Evolutionary conservation across 1,140 invertebrate genomes (phyloP), one percentile per base, ranked within the genome.

Genomic region (Berghia stephanieae): DNA sequence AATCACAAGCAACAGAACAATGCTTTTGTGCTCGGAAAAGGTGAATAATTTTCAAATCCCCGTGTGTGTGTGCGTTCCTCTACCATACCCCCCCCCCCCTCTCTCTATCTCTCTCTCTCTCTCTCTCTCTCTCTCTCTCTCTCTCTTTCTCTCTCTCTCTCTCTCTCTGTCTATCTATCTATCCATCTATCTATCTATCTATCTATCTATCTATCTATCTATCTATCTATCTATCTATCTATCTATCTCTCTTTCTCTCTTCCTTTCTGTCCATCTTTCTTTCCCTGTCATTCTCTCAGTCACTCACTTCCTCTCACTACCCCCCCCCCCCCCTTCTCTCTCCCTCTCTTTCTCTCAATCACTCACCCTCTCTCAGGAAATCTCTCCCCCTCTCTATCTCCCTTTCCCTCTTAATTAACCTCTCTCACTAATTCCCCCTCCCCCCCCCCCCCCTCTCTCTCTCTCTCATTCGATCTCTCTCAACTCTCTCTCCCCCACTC

Each of bases 401-500:
- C n/a, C n/a, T n/a, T 42, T 68, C 42, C 44, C 66, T 68, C 42
- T 66, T 42, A 42, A 4, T 68, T 42, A 42, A 4, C 44, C 66
- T 68, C 42, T 68, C 66, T 10, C 0, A 42, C 66, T 68, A 2
- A 42, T 42, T 68, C 4, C 44, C 36, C 36, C 2, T 40, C 5
- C 36, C 4, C 44, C 34, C 36, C 4, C 27, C 66, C 44, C 34
- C 44, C 66, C 36, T 3, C 36, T 49, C 27, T 66, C 60, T 66
- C 27, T 66, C 27, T 66, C 27, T 66, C 27, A 36, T 38, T 31
- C 21, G 34, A 13, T 66, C 31, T 31, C 40, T 13, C 36, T 34
- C 36, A 24, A 27, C 57, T 60, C 57, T 60, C 57, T 60, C 57
- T 60, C 57, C 36, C 57, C 36, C 57, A 27, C 57, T 60, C 57